Conservation (phyloP, 1,140 invertebrate genomes). For the Drosophila mauritiana region DNA sequence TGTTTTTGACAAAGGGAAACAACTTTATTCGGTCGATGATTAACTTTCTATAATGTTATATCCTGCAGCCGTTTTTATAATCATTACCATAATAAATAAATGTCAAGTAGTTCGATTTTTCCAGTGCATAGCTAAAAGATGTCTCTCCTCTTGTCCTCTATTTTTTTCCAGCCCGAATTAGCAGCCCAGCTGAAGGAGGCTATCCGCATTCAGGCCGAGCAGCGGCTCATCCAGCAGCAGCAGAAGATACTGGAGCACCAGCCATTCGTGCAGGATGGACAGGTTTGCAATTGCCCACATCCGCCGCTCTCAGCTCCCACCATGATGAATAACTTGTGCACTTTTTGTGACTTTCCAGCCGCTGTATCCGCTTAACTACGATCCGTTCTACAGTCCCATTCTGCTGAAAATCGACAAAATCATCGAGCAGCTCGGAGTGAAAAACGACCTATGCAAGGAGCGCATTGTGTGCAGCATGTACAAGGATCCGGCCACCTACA, state of each 20-base stretch:
- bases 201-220: conserved; percentile 84
- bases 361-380: conserved; percentile 85
- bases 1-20: too few relatives aligned
- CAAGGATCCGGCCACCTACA: conserved; percentile 90
- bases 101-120: not conserved
- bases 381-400: conserved; percentile 92
- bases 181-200: conserved; percentile 82
- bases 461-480: conserved; percentile 92
- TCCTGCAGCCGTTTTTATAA: too few relatives aligned
- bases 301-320: not conserved
- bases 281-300: conserved; percentile 59
- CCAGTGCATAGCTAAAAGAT: not conserved
- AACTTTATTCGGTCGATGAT: too few relatives aligned
- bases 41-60: too few relatives aligned
- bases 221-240: conserved; percentile 81
- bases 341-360: conserved; percentile 52
- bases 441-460: conserved; percentile 90
- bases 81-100: too few relatives aligned
- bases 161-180: conserved; percentile 60
- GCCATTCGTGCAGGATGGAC: conserved; percentile 82
- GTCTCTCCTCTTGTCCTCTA: not conserved
- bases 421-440: conserved; percentile 88
- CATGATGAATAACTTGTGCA: conserved; percentile 32
- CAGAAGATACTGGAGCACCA: conserved; percentile 83
- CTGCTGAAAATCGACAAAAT: conserved; percentile 90